These are phyloP conservation scores for Hyperopisus bebe DNA, from an alignment of 2,113 vertebrate species.

Conservation along the genomic window DNA sequence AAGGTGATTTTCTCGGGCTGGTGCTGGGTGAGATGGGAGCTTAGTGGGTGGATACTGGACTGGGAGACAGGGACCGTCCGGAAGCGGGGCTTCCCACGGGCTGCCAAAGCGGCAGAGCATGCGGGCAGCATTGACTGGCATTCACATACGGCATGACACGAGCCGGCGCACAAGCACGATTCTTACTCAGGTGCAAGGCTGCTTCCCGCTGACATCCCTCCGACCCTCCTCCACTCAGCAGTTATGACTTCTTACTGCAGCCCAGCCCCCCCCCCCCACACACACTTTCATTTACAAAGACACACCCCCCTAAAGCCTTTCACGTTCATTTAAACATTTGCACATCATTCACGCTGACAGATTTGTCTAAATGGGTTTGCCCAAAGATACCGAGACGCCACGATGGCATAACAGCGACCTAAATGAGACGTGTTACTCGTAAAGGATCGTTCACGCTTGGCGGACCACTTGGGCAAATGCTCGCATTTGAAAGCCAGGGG, in stretches of 20 bases:
- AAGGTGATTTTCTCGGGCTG: not conserved
- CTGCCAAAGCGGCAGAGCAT: not conserved
- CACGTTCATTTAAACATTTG: not conserved
- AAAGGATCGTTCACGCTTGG: not conserved
- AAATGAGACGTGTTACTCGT: not conserved
- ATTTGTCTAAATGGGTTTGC: slow-evolving; percentile 6
- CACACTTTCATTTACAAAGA: not conserved
- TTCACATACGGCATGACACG: not conserved
- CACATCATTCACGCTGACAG: slow-evolving; percentile 1
- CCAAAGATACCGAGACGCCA: not conserved
- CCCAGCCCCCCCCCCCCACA: not conserved
- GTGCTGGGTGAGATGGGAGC: not conserved
- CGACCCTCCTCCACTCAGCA: not conserved
- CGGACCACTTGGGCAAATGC: not conserved
- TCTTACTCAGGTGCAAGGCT: not conserved
- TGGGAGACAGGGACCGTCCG: not conserved
- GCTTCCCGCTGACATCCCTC: not conserved
- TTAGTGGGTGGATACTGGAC: not conserved
- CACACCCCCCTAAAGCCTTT: not conserved
- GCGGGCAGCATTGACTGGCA: not conserved
- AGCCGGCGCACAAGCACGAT: not conserved
- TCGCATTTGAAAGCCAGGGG: not conserved
- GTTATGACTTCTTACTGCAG: not conserved
- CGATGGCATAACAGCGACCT: not conserved
- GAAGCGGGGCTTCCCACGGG: not conserved